Evolutionary conservation across 2,888 invertebrate genomes (phyloP).

Genomic region (Harpalus rufipes): DNA sequence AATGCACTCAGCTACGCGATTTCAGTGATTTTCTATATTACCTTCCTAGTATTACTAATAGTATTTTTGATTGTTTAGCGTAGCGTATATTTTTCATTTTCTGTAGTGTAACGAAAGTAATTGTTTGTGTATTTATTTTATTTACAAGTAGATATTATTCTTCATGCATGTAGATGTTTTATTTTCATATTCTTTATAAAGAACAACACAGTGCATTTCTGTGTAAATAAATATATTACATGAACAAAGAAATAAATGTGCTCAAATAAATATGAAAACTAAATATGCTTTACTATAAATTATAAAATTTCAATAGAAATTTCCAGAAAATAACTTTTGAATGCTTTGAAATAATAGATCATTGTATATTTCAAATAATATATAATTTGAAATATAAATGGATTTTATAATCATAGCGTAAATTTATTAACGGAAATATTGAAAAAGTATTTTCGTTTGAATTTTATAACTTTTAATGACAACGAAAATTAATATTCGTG

Average conservation of each 20-base stretch:
- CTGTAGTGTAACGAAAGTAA: too few relatives aligned
- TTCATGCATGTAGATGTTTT: too few relatives aligned
- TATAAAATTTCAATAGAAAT: neutral
- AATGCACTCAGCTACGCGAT: too few relatives aligned
- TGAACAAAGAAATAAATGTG: neutral
- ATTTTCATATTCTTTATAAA: too few relatives aligned
- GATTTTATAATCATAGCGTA: neutral
- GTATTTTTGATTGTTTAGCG: too few relatives aligned
- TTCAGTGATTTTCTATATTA: too few relatives aligned
- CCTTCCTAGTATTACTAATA: too few relatives aligned
- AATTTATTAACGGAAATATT: neutral
- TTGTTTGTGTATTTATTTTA: too few relatives aligned
- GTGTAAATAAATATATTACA: neutral
- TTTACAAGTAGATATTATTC: too few relatives aligned
- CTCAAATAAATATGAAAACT: neutral
- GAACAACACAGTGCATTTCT: too few relatives aligned
- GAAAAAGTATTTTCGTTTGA: neutral
- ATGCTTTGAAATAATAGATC: neutral
- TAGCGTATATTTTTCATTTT: too few relatives aligned
- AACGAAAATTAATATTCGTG: neutral
- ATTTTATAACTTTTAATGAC: constrained; percentile 1
- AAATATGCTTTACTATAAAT: neutral
- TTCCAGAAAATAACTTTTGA: neutral
- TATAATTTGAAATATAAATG: neutral
- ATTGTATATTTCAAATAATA: neutral